Percentiles rank a stretch among this genome's conserved stretches.
These are phyloP conservation scores for Falco columbarius DNA, from an alignment of 2,797 vertebrate genomes.

Conservation along the genomic window DNA sequence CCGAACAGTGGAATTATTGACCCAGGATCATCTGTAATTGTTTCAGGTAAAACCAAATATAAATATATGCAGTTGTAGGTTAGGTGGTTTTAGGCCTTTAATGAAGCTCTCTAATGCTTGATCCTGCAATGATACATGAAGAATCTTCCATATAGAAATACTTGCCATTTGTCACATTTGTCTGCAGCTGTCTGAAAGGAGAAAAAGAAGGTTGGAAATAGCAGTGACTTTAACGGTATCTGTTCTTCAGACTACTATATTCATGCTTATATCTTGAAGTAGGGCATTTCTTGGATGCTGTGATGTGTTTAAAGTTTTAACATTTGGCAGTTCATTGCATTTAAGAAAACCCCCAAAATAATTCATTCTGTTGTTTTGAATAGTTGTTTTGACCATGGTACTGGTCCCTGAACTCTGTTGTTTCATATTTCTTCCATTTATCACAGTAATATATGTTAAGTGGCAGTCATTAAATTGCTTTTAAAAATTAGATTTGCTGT, in stretches of 20 bases:
- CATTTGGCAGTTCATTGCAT: neutral
- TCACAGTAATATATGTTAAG: neutral
- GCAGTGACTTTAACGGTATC: neutral
- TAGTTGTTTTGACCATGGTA: neutral
- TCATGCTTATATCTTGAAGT: neutral
- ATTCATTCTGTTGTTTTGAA: neutral
- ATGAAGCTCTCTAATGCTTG: neutral
- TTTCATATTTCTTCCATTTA: neutral
- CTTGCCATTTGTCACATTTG: neutral
- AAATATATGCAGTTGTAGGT: neutral
- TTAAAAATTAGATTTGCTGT: neutral
- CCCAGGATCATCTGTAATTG: slow-evolving; percentile 86
- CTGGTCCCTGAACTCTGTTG: neutral
- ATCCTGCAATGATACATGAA: neutral
- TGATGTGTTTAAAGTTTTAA: neutral
- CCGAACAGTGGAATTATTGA: slow-evolving; percentile 97
- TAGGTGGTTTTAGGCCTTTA: neutral
- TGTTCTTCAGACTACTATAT: neutral
- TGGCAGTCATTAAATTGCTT: neutral
- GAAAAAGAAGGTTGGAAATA: neutral
- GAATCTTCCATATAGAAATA: neutral
- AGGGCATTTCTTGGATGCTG: neutral
- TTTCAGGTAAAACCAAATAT: slow-evolving; percentile 85
- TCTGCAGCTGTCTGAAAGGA: neutral
- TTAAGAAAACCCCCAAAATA: neutral